phyloP scores from a whole-genome alignment of 2,797 vertebrate species.

The Scarus forsteni region DNA sequence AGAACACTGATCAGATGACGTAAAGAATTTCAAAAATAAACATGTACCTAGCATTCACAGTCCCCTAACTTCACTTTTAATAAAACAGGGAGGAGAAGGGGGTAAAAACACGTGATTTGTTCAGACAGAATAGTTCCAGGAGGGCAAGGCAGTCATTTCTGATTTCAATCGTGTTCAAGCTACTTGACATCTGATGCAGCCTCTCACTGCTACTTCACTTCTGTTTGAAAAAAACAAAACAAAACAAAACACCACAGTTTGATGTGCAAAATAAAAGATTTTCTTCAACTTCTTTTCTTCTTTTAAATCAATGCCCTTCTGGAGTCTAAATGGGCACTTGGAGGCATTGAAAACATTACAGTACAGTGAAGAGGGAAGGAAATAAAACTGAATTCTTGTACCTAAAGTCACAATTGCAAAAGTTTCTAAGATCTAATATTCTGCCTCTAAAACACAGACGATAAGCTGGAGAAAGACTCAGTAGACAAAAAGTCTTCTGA shows the following conservation, averaged over 20 bases:
- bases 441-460: conserved; percentile 75
- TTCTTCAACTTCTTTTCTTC: conserved; percentile 44
- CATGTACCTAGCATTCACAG: conserved; percentile 85
- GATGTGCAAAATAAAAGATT: conserved; percentile 81
- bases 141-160: conserved; percentile 57
- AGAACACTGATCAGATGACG: conserved; percentile 90
- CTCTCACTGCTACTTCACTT: conserved; percentile 43
- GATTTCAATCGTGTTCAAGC: conserved; percentile 58
- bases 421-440: conserved; percentile 75
- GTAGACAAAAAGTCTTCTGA: conserved; percentile 56
- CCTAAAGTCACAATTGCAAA: conserved; percentile 79
- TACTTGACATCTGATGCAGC: conserved; percentile 52
- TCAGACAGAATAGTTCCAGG: conserved; percentile 59
- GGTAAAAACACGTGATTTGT: conserved; percentile 52
- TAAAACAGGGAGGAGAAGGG: conserved; percentile 33
- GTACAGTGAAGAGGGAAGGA: conserved; percentile 62
- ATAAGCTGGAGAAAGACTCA: conserved; percentile 64
- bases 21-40: conserved; percentile 83
- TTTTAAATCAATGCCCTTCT: conserved; percentile 65
- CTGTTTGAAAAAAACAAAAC: conserved; percentile 36
- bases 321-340: conserved; percentile 79
- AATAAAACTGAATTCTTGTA: conserved; percentile 72
- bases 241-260: conserved; percentile 40
- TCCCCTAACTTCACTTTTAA: conserved; percentile 52
- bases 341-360: conserved; percentile 75